A percentile compares a stretch with the other conserved stretches of the same genome.
Conservation (phyloP, 2,888 invertebrate genomes). For the Sialis lutaria region DNA sequence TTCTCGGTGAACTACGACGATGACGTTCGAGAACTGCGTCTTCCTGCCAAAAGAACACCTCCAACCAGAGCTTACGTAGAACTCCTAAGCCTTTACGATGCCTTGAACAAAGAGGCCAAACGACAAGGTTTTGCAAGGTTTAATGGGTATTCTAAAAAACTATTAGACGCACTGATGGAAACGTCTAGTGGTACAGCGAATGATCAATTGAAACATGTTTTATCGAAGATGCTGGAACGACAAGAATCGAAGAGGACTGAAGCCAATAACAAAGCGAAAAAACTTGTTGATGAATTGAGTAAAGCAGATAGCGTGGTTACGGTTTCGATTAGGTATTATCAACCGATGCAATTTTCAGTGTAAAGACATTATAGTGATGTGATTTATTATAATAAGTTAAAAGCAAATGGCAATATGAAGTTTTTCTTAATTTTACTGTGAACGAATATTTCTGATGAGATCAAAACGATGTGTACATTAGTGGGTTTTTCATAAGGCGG, state of each 20-base stretch:
- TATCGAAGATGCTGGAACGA: constrained; percentile 36
- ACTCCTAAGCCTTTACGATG: constrained; percentile 40
- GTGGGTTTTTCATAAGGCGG: too few species aligned
- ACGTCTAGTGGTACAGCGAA: constrained; percentile 38
- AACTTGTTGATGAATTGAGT: constrained; percentile 35
- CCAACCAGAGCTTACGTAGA: constrained; percentile 39
- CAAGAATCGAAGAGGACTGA: constrained; percentile 40
- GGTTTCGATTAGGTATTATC: constrained; percentile 35
- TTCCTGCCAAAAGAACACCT: constrained; percentile 28
- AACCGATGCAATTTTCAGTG: constrained; percentile 29
- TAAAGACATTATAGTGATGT: neutral
- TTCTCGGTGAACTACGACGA: constrained; percentile 21
- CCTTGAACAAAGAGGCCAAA: constrained; percentile 46
- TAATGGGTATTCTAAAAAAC: constrained; percentile 41
- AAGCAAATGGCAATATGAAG: neutral
- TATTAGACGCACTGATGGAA: constrained; percentile 33
- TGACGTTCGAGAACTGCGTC: constrained; percentile 18
- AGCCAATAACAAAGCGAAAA: constrained; percentile 34
- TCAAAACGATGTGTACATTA: too few species aligned
- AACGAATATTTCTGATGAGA: too few species aligned
- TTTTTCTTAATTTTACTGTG: neutral
- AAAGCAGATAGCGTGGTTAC: constrained; percentile 37
- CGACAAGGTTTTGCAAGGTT: constrained; percentile 27
- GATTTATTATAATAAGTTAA: neutral
- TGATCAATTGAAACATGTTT: constrained; percentile 35